These are phyloP conservation scores for Erpetoichthys calabaricus DNA, from an alignment of 2,797 vertebrate species.

Conservation along the genomic window DNA sequence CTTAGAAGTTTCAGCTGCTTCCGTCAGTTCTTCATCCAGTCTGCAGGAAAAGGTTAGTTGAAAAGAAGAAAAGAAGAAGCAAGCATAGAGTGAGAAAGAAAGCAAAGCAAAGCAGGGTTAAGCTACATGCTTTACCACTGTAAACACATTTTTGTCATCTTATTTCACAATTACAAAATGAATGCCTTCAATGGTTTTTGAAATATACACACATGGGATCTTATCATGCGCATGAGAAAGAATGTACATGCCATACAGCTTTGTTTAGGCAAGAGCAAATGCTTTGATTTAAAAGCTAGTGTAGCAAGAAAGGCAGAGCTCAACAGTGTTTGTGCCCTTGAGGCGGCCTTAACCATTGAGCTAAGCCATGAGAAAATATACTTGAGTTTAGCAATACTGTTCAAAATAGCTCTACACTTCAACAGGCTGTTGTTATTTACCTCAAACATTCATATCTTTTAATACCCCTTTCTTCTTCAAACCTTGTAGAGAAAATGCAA, in stretches of 20 bases:
- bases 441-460: slow-evolving; percentile 65
- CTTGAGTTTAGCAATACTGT: slow-evolving; percentile 1
- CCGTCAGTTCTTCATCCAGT: slow-evolving; percentile 84
- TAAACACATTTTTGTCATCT: too few relatives aligned
- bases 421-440: slow-evolving; percentile 51
- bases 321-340: slow-evolving; percentile 33
- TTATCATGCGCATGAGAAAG: too few relatives aligned
- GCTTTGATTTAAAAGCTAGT: slow-evolving; percentile 2
- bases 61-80: slow-evolving; percentile 26
- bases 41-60: slow-evolving; percentile 43
- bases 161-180: too few relatives aligned
- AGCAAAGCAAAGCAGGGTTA: slow-evolving; percentile 39
- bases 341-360: too few relatives aligned
- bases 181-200: too few relatives aligned
- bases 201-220: too few relatives aligned
- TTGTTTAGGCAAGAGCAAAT: slow-evolving; percentile 5
- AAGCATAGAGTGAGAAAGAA: slow-evolving; percentile 45
- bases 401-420: slow-evolving; percentile 23
- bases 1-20: slow-evolving; percentile 72
- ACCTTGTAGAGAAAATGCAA: slow-evolving; percentile 58
- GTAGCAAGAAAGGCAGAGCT: slow-evolving; percentile 32
- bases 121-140: slow-evolving; percentile 20
- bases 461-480: slow-evolving; percentile 70
- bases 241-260: background rate
- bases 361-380: too few relatives aligned